phyloP scores from a whole-genome alignment of 2,113 vertebrate genomes.

The Anguilla japonica region DNA sequence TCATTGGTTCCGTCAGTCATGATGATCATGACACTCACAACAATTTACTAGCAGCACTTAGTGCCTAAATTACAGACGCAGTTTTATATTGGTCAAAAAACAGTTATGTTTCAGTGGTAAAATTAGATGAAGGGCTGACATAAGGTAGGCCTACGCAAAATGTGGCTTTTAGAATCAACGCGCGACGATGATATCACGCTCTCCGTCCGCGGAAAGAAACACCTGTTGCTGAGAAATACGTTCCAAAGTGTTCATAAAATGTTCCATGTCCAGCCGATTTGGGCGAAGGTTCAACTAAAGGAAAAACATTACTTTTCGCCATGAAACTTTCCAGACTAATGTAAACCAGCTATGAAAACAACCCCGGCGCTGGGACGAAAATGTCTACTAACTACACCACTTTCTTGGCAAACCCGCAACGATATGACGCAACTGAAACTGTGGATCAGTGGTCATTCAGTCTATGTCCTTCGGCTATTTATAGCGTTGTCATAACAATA shows the following conservation, averaged over 20 bases:
- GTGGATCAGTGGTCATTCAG: neutral
- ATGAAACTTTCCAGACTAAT: constrained; percentile 18
- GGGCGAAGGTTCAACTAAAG: constrained; percentile 1
- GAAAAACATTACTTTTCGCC: constrained; percentile 4
- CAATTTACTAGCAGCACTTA: neutral
- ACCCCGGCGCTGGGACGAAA: neutral
- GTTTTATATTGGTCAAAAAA: neutral
- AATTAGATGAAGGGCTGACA: neutral
- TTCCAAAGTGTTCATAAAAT: constrained; percentile 4
- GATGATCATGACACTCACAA: neutral
- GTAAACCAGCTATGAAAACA: constrained; percentile 19
- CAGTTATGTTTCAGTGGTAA: neutral
- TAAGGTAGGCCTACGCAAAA: neutral
- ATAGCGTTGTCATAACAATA: neutral
- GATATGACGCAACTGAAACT: neutral
- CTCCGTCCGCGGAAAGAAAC: neutral
- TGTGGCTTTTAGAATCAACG: neutral
- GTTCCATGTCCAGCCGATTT: neutral
- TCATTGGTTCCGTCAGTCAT: neutral
- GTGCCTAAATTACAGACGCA: neutral
- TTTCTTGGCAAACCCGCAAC: neutral
- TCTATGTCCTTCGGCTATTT: neutral
- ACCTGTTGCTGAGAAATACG: neutral
- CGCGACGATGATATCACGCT: neutral
- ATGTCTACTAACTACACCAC: neutral